A percentile compares a stretch with the other conserved stretches of the same genome.
Evolutionary conservation across 30 jellyfish, hydroid and myxozoan species (phyloP).

Genomic region (Hydractinia echinata): DNA sequence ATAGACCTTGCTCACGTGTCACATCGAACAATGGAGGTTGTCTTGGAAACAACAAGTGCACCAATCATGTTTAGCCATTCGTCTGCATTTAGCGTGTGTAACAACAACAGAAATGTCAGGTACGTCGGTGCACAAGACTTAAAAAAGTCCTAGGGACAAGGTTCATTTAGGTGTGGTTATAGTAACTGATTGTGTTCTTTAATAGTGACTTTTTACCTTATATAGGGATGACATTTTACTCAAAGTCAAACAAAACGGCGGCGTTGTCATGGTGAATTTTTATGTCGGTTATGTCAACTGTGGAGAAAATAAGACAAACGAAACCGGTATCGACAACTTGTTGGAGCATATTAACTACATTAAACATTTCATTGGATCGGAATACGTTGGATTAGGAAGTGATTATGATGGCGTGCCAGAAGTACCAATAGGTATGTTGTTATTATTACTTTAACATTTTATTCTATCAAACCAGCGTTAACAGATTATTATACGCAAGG

Average conservation of each 20-base stretch:
- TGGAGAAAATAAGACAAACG: background rate
- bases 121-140: background rate
- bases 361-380: slow-evolving; percentile 8
- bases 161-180: too few relatives aligned
- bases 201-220: too few relatives aligned
- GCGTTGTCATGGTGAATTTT: slow-evolving; percentile 22
- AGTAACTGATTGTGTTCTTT: too few relatives aligned
- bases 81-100: slow-evolving; percentile 14
- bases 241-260: slow-evolving; percentile 13
- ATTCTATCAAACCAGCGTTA: background rate
- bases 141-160: too few relatives aligned
- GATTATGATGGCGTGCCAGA: slow-evolving; percentile 25
- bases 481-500: too few relatives aligned
- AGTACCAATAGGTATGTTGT: slow-evolving; percentile 1
- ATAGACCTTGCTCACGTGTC: slow-evolving; percentile 20
- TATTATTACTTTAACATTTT: too few relatives aligned
- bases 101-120: slow-evolving; percentile 26
- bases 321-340: background rate
- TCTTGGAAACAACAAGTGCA: slow-evolving; percentile 1
- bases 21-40: slow-evolving; percentile 17
- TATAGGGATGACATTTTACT: slow-evolving; percentile 15
- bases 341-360: slow-evolving; percentile 12
- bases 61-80: slow-evolving; percentile 21
- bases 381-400: slow-evolving; percentile 18
- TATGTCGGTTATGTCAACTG: slow-evolving; percentile 13